Base-by-base conservation (phyloP, 2,797 vertebrate species). In the Toxotes lorentzi region DNA sequence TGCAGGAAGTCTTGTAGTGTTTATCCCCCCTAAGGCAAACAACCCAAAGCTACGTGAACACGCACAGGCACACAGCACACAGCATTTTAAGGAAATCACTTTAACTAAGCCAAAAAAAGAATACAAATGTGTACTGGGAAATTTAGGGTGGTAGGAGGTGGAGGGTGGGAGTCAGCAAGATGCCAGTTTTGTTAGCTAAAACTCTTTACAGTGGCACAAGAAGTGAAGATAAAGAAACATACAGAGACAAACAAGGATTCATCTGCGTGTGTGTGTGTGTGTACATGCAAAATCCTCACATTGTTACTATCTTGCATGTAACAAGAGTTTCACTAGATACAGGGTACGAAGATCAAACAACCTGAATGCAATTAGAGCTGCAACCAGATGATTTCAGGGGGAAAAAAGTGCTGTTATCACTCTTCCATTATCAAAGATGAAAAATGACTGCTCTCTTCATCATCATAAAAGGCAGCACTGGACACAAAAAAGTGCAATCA, bases 321-420 rank as follows among this genome's bases (percentile, higher is more conserved):
- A 82, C 54, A 73, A 45, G 51, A 74, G 41, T 83, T 77, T 71
- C 24, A 65, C 59, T 57, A n/a, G 17, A 78, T 75, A 43, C 71
- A 50, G 64, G 38, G 63, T 50, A 24, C 32, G 58, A 41, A 81
- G 78, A 87, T 89, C 78, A 87, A 91, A 89, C 72, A 64, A 69
- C 59, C 79, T 78, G 81, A 75, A 86, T 24, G 74, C 78, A 89
- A 86, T 87, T 87, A 89, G 60, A 84, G 74, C 73, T 62, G 74
- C 77, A 82, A 80, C 82, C 70, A 76, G 76, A 83, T 41, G 73
- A 87, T 89, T 85, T 84, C 62, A 48, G 76, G 51, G 23, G 11
- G 5, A 88, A 83, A 83, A 47, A 27, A 27, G 13, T 58, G 78
- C 74, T 23, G 74, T 86, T 88, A 86, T 86, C 86, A 24, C 69